Percentiles rank a stretch among this genome's conserved stretches.
Evolutionary conservation across 2,797 vertebrate species (phyloP).

Genomic region (Tamandua tetradactyla): DNA sequence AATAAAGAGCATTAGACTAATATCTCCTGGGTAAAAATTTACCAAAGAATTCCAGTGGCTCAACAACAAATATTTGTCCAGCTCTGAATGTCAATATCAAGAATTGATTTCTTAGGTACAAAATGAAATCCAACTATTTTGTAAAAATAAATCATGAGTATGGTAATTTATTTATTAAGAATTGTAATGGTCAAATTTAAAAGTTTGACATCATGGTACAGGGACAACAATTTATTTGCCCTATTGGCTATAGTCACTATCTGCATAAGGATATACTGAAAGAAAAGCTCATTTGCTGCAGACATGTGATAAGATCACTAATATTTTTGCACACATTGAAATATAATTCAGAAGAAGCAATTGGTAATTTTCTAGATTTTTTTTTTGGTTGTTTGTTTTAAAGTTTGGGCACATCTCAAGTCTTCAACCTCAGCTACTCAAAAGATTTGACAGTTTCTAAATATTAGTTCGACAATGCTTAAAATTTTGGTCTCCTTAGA

Average conservation of each 20-base stretch:
- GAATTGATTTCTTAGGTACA: neutral
- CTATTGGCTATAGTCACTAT: accelerated
- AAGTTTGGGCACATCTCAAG: neutral
- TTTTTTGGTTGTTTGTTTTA: neutral
- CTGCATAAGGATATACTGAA: neutral
- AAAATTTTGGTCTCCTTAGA: neutral
- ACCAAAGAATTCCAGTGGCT: neutral
- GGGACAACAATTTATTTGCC: neutral
- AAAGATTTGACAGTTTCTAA: neutral
- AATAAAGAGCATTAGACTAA: neutral
- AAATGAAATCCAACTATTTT: neutral
- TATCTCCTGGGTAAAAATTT: neutral
- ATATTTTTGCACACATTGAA: neutral
- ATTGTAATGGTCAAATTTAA: neutral
- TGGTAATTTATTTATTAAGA: neutral
- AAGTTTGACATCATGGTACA: neutral
- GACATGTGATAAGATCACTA: neutral
- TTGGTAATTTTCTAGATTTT: neutral
- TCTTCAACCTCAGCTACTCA: neutral
- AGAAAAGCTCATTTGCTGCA: neutral
- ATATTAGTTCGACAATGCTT: neutral
- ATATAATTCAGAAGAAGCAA: neutral
- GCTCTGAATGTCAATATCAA: neutral
- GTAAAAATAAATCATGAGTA: neutral
- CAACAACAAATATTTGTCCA: neutral